phyloP scores from a whole-genome alignment of 1,140 invertebrate species.

The Trachymyrmex septentrionalis region DNA sequence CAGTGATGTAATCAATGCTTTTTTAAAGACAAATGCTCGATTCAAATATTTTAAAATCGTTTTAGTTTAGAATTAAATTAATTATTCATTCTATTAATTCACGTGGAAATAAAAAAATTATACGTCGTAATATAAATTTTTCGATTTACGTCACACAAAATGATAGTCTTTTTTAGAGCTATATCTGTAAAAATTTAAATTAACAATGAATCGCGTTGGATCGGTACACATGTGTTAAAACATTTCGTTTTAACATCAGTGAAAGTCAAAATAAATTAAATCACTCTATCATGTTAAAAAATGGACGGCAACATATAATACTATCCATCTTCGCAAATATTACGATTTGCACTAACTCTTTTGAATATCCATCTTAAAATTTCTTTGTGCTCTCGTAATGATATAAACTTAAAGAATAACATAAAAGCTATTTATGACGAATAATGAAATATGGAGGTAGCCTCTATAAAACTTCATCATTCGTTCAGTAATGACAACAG shows the following conservation, averaged over 20 bases:
- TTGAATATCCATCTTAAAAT: neutral
- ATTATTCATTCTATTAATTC: conserved; percentile 26
- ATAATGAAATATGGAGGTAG: conserved; percentile 16
- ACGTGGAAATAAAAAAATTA: neutral
- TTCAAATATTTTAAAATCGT: neutral
- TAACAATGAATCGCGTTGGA: neutral
- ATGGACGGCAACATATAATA: conserved; percentile 61
- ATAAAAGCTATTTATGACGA: conserved; percentile 17
- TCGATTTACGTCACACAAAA: neutral
- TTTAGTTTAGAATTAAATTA: neutral
- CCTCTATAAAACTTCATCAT: conserved; percentile 32
- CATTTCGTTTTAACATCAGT: neutral
- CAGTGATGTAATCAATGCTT: neutral
- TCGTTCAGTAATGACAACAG: neutral
- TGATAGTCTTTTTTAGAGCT: neutral
- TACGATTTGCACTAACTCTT: conserved; percentile 29
- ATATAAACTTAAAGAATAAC: conserved; percentile 23
- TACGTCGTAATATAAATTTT: neutral
- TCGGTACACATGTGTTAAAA: neutral
- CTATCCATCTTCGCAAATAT: conserved; percentile 36
- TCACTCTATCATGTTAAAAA: conserved; percentile 12
- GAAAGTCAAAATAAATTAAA: conserved; percentile 21
- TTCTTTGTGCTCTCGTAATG: neutral
- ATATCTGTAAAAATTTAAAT: neutral
- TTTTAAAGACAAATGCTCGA: neutral